Evolutionary conservation across 2,113 vertebrate species (phyloP).

Genomic region (Centrocercus urophasianus): DNA sequence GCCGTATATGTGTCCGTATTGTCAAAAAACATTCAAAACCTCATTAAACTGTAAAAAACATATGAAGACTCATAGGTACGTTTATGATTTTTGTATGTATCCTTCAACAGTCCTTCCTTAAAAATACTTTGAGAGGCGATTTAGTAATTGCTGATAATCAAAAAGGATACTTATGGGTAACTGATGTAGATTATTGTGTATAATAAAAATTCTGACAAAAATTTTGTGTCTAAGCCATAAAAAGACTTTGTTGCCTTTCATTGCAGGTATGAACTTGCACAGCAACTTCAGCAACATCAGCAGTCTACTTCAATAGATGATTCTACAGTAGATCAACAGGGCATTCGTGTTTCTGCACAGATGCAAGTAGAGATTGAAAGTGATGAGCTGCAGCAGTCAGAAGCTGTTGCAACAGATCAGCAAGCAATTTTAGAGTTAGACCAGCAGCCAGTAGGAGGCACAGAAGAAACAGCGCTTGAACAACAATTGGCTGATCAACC

Average conservation of each 20-base stretch:
- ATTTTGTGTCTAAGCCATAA: not conserved
- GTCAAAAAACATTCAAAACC: constrained; percentile 99
- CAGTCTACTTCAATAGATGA: constrained; percentile 81
- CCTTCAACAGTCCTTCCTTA: not conserved
- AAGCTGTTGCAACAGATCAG: constrained; percentile 76
- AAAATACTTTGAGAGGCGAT: not conserved
- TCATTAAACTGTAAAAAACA: constrained; percentile 98
- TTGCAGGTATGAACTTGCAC: constrained; percentile 92
- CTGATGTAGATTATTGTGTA: not conserved
- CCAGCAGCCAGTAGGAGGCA: constrained; percentile 83
- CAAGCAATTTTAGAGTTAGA: constrained; percentile 88
- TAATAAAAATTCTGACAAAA: not conserved
- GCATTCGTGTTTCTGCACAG: constrained; percentile 82
- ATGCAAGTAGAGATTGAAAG: constrained; percentile 89
- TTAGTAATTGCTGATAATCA: not conserved
- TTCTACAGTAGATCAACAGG: constrained; percentile 78
- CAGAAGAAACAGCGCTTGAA: constrained; percentile 84
- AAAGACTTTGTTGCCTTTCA: not conserved
- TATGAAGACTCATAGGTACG: constrained; percentile 97
- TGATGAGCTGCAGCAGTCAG: constrained; percentile 80
- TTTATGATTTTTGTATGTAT: not conserved
- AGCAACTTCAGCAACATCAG: constrained; percentile 92
- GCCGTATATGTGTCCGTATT: constrained; percentile 99
- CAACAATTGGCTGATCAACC: constrained; percentile 83
- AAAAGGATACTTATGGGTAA: not conserved